Base-by-base conservation (phyloP, 2,797 vertebrate species). In the Hemibagrus guttatus region DNA sequence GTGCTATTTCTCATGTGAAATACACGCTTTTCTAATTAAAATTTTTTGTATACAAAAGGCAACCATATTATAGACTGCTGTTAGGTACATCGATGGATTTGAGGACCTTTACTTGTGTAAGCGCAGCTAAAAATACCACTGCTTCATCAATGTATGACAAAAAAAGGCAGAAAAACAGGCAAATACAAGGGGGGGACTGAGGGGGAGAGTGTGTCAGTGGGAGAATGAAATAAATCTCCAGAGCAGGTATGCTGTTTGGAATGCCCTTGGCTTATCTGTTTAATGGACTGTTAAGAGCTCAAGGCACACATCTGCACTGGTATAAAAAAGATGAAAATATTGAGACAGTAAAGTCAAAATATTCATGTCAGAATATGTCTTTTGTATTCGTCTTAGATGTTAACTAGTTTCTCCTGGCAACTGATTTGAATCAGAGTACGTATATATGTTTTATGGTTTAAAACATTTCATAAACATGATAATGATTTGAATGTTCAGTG, bases 201-300 rank as follows among this genome's bases (percentile, higher is more conserved):
- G 59, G n/a, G 31, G 63, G 31, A 39, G 49, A 28, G 63, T 42
- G 46, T 82, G 79, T 81, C 79, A 83, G 64, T 6, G 4, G 59
- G 69, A 23, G 71, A 64, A 75, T 68, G 61, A 75, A 86, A 80
- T 79, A 46, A 59, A 71, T 72, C 79, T 83, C 46, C 58, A 76
- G 42, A 54, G 80, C 13, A 86, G 52, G 28, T 28, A 49, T 64
- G 85, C 21, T 75, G 28, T 66, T 76, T 35, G 7, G 16, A 86
- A 82, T 52, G 79, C 58, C 80, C 80, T 76, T 46, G 58, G 21
- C 69, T 64, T 46, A 64, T 82, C 85, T 86, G 68, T 66, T 31
- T 66, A 75, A 66, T 81, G 85, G 76, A 81, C 64, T 72, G 82
- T 84, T 58, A 71, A 84, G 82, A 56, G 66, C 82, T 84, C 31